Base-by-base conservation (phyloP, 2,113 vertebrate genomes). In the Ameiurus melas region DNA sequence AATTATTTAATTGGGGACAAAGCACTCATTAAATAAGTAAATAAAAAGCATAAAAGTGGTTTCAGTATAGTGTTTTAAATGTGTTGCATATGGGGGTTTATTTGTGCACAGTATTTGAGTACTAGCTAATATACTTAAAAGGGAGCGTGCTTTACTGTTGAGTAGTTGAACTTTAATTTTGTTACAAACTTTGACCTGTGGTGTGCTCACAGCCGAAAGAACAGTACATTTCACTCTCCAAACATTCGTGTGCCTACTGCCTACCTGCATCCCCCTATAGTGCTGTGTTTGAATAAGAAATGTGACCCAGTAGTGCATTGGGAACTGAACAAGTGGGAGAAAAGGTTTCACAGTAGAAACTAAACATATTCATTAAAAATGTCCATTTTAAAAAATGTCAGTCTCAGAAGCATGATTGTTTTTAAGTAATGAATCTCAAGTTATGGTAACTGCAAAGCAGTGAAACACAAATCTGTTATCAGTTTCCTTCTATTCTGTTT, bases 131-230 rank as follows among this genome's bases (percentile, higher is more conserved):
- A 25, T n/a, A 39, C 36, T 16, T 25, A 13, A 43, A 58, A 82
- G 30, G 19, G 16, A 81, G 3, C 22, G 13, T 0, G 82, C 39
- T 66, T 43, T 47, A 19, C 82, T 66, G 12, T 33, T 20, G 16
- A 43, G 33, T 64, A n/a, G 36, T 83, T 83, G 10, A 83, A 62
- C 57, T 83, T 81, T 81, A 81, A 16, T 55, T 60, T 83, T 83
- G 80, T 25, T 83, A 27, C 58, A 83, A 64, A 83, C 58, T 83
- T 83, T 83, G 20, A 36, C 2, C 36, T 64, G 10, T 47, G 19
- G 13, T 62, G 55, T 83, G 30, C 30, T 83, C 33, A 60, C 33
- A 62, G 19, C 10, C 81, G 33, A 62, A 60, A 62, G 33, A 4
- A 60, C 39, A 82, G 80, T 39, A 83, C 36, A 83, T 43, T 60